Conservation (phyloP, 2,888 invertebrate species). For the Allacma fusca region DNA sequence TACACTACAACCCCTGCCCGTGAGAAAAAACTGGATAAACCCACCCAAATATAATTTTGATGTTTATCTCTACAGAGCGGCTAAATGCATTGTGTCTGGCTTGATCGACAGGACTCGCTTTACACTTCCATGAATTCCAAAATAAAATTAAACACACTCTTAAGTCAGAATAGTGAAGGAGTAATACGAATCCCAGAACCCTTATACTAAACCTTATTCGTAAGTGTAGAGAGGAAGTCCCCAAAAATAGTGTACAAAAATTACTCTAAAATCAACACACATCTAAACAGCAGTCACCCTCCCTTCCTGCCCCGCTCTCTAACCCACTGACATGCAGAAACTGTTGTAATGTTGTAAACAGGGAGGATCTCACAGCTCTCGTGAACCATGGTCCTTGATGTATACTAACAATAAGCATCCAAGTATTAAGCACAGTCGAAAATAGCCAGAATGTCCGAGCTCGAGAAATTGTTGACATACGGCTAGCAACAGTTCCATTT, state of each 20-base stretch:
- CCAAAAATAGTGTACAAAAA: neutral
- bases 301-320: too few relatives aligned
- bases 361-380: too few relatives aligned
- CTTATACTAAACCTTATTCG: neutral
- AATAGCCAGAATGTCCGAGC: too few relatives aligned
- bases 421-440: too few relatives aligned
- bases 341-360: too few relatives aligned
- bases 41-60: constrained; percentile 36
- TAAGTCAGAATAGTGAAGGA: neutral
- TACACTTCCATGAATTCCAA: constrained; percentile 3
- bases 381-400: too few relatives aligned
- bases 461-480: too few relatives aligned
- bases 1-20: constrained; percentile 48
- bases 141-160: neutral
- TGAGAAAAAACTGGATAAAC: constrained; percentile 45
- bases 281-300: too few relatives aligned
- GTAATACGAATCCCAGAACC: constrained; percentile 10
- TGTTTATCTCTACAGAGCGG: constrained; percentile 46
- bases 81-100: constrained; percentile 54
- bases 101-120: constrained; percentile 32
- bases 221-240: neutral
- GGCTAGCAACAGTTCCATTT: too few relatives aligned
- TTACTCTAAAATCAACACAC: too few relatives aligned
- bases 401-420: too few relatives aligned
- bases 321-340: too few relatives aligned